Evolutionary conservation across 1,140 invertebrate species (phyloP).

Genomic region (Lethrus apterus): DNA sequence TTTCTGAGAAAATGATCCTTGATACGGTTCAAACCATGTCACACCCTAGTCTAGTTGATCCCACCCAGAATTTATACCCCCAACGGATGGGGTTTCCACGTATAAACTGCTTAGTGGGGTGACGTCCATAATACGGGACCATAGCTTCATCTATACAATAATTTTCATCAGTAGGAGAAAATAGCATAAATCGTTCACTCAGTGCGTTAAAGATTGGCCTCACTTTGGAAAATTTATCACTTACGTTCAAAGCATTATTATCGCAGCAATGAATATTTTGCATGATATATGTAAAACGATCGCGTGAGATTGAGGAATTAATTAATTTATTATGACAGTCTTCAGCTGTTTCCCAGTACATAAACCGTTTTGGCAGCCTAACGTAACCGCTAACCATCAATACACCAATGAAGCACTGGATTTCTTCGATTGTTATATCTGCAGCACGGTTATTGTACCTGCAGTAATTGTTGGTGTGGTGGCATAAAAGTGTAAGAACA

Average conservation of each 20-base stretch:
- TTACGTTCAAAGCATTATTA: constrained; percentile 20
- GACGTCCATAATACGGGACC: constrained; percentile 25
- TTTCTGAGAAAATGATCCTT: no score
- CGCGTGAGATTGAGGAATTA: constrained; percentile 13
- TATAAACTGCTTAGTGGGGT: constrained; percentile 23
- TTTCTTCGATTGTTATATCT: constrained; percentile 19
- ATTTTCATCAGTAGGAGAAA: constrained; percentile 17
- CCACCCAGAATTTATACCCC: constrained; percentile 20
- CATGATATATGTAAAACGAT: constrained; percentile 19
- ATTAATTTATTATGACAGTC: constrained; percentile 27
- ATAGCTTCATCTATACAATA: constrained; percentile 27
- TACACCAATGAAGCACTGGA: constrained; percentile 23
- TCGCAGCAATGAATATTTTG: constrained; percentile 19
- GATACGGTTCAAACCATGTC: constrained; percentile 15
- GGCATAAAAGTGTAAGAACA: neutral
- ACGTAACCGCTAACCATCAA: constrained; percentile 26
- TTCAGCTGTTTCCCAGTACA: constrained; percentile 27
- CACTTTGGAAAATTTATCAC: constrained; percentile 15
- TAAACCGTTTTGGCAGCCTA: constrained; percentile 14
- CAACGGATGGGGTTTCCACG: constrained; percentile 21
- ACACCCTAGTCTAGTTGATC: constrained; percentile 4
- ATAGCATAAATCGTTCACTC: constrained; percentile 25
- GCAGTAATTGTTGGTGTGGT: neutral
- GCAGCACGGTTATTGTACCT: neutral
- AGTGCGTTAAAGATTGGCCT: constrained; percentile 11